Evolutionary conservation across 2,888 invertebrate species (phyloP).

Genomic region (Apotomis turbidana): DNA sequence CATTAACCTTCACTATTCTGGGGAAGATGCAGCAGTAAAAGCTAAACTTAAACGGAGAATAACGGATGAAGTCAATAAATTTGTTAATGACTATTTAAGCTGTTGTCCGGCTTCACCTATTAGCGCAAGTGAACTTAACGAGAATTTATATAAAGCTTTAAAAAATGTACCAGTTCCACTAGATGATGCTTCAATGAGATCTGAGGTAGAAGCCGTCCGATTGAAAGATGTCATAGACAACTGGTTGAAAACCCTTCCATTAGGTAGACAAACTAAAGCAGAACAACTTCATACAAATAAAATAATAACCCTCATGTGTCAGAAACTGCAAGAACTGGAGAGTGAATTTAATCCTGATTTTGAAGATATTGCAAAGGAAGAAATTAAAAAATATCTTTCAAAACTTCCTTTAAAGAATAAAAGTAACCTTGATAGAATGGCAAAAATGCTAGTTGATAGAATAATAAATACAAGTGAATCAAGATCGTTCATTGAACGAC

Average conservation of each 20-base stretch:
- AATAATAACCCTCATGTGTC: conserved; percentile 55
- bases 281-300: conserved; percentile 53
- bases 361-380: conserved; percentile 48
- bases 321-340: conserved; percentile 58
- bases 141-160: conserved; percentile 56
- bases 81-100: conserved; percentile 59
- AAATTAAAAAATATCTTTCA: conserved; percentile 56
- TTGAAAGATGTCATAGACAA: conserved; percentile 58
- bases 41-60: conserved; percentile 56
- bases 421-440: conserved; percentile 44
- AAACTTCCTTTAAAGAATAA: conserved; percentile 52
- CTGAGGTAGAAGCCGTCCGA: conserved; percentile 57
- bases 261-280: conserved; percentile 46
- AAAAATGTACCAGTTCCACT: conserved; percentile 55
- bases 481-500: conserved; percentile 47
- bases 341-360: conserved; percentile 45
- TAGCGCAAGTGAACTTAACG: conserved; percentile 52
- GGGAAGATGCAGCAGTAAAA: conserved; percentile 49
- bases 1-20: conserved; percentile 59
- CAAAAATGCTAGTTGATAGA: conserved; percentile 50
- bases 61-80: conserved; percentile 54
- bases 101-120: conserved; percentile 52
- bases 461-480: conserved; percentile 50
- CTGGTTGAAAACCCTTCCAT: conserved; percentile 57
- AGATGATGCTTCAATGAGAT: conserved; percentile 53